These are phyloP conservation scores for Cydia fagiglandana DNA, from an alignment of 1,140 invertebrate species.

Conservation along the genomic window DNA sequence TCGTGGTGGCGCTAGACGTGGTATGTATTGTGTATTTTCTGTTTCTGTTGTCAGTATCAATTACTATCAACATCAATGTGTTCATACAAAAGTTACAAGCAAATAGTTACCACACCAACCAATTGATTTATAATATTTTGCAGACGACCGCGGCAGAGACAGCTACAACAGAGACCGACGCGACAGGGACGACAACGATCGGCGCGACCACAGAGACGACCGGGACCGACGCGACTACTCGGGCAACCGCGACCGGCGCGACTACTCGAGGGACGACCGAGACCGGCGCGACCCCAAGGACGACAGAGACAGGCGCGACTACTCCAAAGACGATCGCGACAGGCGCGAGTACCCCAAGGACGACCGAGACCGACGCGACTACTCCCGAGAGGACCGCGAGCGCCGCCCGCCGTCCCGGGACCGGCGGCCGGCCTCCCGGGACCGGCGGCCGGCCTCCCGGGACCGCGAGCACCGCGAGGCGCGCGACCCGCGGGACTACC, in stretches of 20 bases:
- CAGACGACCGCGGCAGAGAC: conserved; percentile 68
- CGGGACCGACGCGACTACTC: conserved; percentile 44
- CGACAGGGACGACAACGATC: conserved; percentile 54
- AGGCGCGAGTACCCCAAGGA: conserved; percentile 30
- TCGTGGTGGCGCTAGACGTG: conserved; percentile 61
- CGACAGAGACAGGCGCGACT: conserved; percentile 31
- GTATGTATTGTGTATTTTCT: conserved; percentile 43
- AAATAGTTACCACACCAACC: too few species aligned
- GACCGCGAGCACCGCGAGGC: conserved; percentile 33
- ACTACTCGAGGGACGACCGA: conserved; percentile 33
- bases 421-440: conserved; percentile 32
- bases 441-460: conserved; percentile 32
- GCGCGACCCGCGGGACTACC: not conserved
- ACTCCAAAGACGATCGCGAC: conserved; percentile 30
- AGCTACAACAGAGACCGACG: conserved; percentile 48
- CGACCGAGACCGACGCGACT: conserved; percentile 31
- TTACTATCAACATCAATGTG: too few species aligned
- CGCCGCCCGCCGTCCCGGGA: not conserved
- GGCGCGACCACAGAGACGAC: conserved; percentile 61
- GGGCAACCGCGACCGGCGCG: conserved; percentile 41
- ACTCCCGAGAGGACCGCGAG: conserved; percentile 32
- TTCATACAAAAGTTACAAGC: too few species aligned
- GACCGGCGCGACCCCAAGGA: conserved; percentile 27
- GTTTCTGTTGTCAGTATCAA: too few species aligned
- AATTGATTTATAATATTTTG: not conserved